These are phyloP conservation scores for Odobenus rosmarus DNA, from an alignment of 2,113 vertebrate genomes.

Conservation along the genomic window DNA sequence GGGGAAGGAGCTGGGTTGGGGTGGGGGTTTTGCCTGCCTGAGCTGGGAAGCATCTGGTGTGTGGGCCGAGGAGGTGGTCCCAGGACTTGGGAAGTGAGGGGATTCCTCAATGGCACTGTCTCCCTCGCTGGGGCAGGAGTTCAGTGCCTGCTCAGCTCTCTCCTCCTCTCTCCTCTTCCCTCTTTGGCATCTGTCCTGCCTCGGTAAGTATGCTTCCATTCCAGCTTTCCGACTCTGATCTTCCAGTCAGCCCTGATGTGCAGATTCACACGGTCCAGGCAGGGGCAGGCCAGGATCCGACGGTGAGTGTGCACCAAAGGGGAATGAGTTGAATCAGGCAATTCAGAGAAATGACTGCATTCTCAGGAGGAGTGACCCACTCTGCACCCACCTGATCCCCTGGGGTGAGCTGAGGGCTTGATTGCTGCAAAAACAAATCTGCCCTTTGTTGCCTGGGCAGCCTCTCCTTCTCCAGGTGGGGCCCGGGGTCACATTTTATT, in stretches of 20 bases:
- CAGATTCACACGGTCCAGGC: no score
- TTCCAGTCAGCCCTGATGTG: neutral
- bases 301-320: no score
- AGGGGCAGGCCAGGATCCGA: neutral
- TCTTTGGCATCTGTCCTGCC: neutral
- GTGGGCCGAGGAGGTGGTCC: neutral
- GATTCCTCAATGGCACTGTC: neutral
- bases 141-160: neutral
- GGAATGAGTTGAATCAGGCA: neutral
- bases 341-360: neutral
- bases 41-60: no score
- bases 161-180: neutral
- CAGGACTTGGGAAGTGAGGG: neutral
- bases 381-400: neutral
- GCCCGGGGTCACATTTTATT: neutral
- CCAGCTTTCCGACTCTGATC: neutral
- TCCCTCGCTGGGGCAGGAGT: rapidly evolving
- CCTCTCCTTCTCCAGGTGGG: neutral
- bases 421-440: neutral
- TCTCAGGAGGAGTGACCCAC: neutral
- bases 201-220: neutral
- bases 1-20: rapidly evolving
- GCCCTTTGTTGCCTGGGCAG: neutral
- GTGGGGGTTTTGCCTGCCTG: neutral
- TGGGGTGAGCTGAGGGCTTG: neutral